These are phyloP conservation scores for Phytoseiulus persimilis DNA, from an alignment of 2,888 invertebrate genomes.

Conservation along the genomic window DNA sequence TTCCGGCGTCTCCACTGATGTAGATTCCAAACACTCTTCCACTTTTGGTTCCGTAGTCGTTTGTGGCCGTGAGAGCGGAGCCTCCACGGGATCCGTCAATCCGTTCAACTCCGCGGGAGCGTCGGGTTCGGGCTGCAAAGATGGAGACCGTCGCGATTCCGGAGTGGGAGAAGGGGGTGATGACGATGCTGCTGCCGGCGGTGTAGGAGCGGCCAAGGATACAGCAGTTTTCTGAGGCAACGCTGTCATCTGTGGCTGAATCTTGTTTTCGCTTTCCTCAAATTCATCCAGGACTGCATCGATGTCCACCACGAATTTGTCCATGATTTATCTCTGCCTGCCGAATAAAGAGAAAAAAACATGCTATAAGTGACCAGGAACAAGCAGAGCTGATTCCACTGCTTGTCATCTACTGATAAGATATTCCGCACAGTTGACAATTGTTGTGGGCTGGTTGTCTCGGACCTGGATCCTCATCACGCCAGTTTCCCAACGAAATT, in stretches of 20 bases:
- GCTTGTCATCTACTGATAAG: too few relatives aligned
- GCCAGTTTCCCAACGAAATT: too few relatives aligned
- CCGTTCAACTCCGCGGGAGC: background rate
- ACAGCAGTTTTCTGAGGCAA: background rate
- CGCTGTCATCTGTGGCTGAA: slow-evolving; percentile 18
- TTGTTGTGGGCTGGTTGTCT: too few relatives aligned
- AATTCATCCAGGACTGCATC: slow-evolving; percentile 76
- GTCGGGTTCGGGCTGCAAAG: background rate
- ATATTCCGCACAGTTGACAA: too few relatives aligned
- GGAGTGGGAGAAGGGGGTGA: background rate
- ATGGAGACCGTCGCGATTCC: background rate
- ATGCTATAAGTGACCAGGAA: background rate
- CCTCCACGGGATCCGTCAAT: background rate
- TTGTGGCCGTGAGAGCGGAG: background rate
- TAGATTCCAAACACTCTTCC: background rate
- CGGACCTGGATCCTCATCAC: too few relatives aligned
- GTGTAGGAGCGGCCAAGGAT: background rate
- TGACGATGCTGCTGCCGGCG: background rate
- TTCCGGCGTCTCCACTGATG: background rate
- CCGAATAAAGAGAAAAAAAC: background rate
- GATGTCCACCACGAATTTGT: slow-evolving; percentile 63
- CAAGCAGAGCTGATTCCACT: too few relatives aligned
- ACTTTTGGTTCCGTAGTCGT: background rate
- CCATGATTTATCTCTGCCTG: slow-evolving; percentile 50
- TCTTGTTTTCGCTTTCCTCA: slow-evolving; percentile 62